phyloP scores from a whole-genome alignment of 2,888 invertebrate genomes.

The Xanthorhoe spadicearia region DNA sequence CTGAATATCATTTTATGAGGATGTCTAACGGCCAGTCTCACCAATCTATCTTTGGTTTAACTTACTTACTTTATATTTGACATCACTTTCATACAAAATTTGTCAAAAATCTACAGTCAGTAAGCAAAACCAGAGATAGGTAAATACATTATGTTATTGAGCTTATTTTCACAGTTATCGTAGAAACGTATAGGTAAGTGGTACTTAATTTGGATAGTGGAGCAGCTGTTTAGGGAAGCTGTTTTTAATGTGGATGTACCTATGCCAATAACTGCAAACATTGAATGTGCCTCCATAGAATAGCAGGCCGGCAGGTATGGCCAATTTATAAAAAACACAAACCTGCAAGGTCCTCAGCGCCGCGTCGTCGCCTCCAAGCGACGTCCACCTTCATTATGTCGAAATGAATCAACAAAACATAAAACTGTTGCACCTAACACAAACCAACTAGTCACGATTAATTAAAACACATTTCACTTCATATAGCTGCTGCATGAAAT shows the following conservation, averaged over 20 bases:
- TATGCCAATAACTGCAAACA: background rate
- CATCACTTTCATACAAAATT: too few species aligned
- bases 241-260: background rate
- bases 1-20: background rate
- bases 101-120: too few species aligned
- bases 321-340: slow-evolving; percentile 50
- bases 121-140: too few species aligned
- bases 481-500: slow-evolving; percentile 43
- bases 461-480: slow-evolving; percentile 57
- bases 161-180: too few species aligned
- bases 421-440: slow-evolving; percentile 51
- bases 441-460: slow-evolving; percentile 48
- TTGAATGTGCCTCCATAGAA: slow-evolving; percentile 4
- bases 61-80: too few species aligned
- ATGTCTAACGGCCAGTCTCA: too few species aligned
- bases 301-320: slow-evolving; percentile 16
- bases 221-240: background rate
- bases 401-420: slow-evolving; percentile 67
- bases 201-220: background rate
- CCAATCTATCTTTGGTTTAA: too few species aligned
- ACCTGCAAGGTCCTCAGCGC: slow-evolving; percentile 73
- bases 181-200: background rate
- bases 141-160: too few species aligned
- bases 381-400: slow-evolving; percentile 77
- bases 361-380: slow-evolving; percentile 70